Conservation (phyloP, 2,113 vertebrate species). For the Eudyptes chrysolophus region DNA sequence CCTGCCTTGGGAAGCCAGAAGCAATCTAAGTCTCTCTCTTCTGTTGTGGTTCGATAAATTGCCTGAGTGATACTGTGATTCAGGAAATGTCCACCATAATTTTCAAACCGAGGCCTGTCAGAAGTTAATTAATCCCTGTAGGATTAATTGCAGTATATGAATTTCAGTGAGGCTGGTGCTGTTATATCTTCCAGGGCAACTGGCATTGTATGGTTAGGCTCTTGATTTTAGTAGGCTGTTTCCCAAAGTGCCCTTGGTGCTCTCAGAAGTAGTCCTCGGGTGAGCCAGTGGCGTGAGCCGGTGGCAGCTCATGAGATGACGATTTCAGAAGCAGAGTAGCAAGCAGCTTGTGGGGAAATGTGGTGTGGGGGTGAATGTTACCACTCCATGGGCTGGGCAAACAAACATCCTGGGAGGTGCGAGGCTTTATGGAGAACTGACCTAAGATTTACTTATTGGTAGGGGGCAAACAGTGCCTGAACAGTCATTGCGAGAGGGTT, state of each 20-base stretch:
- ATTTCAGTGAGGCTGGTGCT: not conserved
- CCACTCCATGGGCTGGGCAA: not conserved
- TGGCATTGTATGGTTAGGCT: not conserved
- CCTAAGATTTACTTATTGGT: not conserved
- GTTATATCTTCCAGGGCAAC: not conserved
- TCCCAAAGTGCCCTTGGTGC: not conserved
- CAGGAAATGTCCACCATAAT: not conserved
- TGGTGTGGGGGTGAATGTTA: not conserved
- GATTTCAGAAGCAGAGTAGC: not conserved
- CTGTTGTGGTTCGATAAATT: not conserved
- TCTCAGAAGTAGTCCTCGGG: not conserved
- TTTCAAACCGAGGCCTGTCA: not conserved
- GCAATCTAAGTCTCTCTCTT: not conserved
- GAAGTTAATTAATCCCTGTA: not conserved
- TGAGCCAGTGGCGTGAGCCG: not conserved
- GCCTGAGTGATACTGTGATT: not conserved
- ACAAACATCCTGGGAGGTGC: not conserved
- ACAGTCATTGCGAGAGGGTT: fast-evolving
- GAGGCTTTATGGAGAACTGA: not conserved
- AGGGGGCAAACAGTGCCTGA: not conserved
- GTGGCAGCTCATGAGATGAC: not conserved
- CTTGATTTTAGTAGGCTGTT: not conserved
- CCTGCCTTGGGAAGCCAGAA: not conserved
- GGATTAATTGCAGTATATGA: not conserved
- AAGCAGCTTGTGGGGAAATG: not conserved